phyloP scores from a whole-genome alignment of 2,113 vertebrate species.

The Micronycteris hirsuta region DNA sequence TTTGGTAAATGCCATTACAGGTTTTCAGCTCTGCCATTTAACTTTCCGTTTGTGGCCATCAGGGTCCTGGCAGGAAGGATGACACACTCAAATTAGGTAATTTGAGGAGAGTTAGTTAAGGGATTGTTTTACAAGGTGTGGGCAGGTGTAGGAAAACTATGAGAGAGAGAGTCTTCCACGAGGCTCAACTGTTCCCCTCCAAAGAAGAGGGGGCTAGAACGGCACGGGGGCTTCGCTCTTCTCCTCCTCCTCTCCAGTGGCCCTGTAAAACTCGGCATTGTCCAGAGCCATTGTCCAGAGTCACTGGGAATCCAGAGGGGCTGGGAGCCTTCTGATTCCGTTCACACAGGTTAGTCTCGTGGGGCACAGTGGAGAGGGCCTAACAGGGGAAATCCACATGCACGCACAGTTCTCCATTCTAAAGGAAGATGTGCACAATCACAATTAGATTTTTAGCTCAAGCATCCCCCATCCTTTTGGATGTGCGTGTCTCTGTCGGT shows the following conservation, averaged over 20 bases:
- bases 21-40: neutral
- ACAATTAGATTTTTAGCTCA: neutral
- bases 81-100: neutral
- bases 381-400: fast-evolving
- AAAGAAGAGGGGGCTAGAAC: neutral
- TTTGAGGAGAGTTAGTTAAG: neutral
- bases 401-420: fast-evolving
- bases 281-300: neutral
- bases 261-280: neutral
- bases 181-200: neutral
- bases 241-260: neutral
- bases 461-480: fast-evolving
- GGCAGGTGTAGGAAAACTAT: neutral
- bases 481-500: fast-evolving
- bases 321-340: neutral
- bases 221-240: neutral
- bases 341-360: neutral
- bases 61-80: conserved; percentile 1
- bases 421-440: fast-evolving
- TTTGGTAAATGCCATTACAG: neutral
- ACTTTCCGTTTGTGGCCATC: neutral
- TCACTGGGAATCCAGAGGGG: neutral
- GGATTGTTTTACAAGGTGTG: neutral
- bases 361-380: neutral
- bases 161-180: neutral